Evolutionary conservation across 2,888 invertebrate species (phyloP), one percentile per base, ranked within the genome.

Genomic region (Campoplex capitator): DNA sequence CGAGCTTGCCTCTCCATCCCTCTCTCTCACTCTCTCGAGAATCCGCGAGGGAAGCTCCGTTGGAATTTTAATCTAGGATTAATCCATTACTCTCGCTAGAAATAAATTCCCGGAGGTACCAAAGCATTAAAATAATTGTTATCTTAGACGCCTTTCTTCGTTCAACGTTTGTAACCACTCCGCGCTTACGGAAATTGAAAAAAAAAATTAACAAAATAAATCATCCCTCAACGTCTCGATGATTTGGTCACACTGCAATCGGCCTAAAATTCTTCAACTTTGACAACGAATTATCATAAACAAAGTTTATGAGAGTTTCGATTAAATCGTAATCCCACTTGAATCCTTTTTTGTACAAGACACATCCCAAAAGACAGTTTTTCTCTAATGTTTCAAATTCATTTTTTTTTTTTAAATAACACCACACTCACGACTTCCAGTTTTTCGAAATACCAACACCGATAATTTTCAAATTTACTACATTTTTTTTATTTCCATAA

Each of bases 61-160:
- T 87, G 87, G 85, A 88, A 88, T 83, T 85, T 88, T 81, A 85
- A 88, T 88, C 85, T 83, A 80, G 73, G 80, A 88, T 88, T 88
- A 88, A 88, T 88, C 87, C 87, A 88, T 85, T 88, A 88, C 85
- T 85, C 83, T 76, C 85, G 85, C 85, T 83, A 88, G 83, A 88
- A 88, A 85, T 83, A 80, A 85, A 88, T 88, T 88, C 87, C 45
- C 85, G 80, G 87, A 85, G 87, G 85, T 85, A 88, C 76, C 85
- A 83, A 85, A 86, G 88, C 88, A 88, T 88, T 88, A 88, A 88
- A 86, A 86, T 86, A 88, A 88, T 88, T 86, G 84, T 88, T 88
- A 86, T 88, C 86, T 87, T 79, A 79, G 82, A 79, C 82, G 71
- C 42, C 28, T 32, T 51, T 62, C 65, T 51, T 56, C 73, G 16